Conservation (phyloP, 2,888 invertebrate species). For the Steromphala cineraria region DNA sequence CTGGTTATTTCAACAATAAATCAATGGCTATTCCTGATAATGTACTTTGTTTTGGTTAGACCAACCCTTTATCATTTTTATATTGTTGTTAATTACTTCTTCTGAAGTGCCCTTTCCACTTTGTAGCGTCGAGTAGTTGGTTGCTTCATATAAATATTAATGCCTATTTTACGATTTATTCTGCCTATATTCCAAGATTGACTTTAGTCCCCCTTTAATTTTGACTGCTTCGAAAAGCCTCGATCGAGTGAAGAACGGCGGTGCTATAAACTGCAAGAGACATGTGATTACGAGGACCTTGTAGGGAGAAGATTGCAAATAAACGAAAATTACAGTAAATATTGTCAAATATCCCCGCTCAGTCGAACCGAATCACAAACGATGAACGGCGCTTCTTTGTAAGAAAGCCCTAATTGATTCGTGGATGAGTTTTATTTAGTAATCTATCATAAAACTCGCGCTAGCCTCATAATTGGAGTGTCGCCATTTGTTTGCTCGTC, state of each 20-base stretch:
- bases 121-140: too few relatives aligned
- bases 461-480: slow-evolving; percentile 32
- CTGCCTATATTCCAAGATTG: too few relatives aligned
- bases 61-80: too few relatives aligned
- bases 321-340: slow-evolving; percentile 18
- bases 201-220: too few relatives aligned
- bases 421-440: slow-evolving; percentile 24
- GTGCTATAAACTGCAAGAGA: background rate
- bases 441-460: slow-evolving; percentile 33
- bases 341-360: slow-evolving; percentile 4
- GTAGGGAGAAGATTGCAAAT: background rate
- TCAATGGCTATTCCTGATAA: too few relatives aligned
- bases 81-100: too few relatives aligned
- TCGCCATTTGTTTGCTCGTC: slow-evolving; percentile 32
- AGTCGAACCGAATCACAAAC: background rate
- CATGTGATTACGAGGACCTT: background rate
- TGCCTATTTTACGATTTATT: too few relatives aligned
- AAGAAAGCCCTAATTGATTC: background rate
- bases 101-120: too few relatives aligned
- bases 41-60: too few relatives aligned
- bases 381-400: background rate
- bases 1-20: too few relatives aligned
- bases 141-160: too few relatives aligned
- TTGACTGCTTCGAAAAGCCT: background rate
- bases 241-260: background rate